Conservation (phyloP, 2,113 vertebrate species). For the Epinephelus moara region DNA sequence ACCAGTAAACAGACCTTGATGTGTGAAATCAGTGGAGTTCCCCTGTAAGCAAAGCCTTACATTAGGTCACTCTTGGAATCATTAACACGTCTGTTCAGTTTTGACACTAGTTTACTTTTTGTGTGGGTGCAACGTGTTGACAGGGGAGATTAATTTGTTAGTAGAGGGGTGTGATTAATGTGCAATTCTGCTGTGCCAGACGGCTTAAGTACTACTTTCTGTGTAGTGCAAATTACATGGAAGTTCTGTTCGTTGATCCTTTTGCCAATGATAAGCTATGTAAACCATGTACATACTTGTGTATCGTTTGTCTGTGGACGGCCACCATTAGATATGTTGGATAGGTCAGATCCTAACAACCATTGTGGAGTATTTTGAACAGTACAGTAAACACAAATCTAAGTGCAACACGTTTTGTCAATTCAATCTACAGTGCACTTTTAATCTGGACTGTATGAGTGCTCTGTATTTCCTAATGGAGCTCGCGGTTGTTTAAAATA, state of each 20-base stretch:
- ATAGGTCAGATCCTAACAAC: not conserved
- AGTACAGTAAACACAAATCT: not conserved
- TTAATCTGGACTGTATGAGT: not conserved
- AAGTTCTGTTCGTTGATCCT: constrained; percentile 1
- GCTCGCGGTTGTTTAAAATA: not conserved
- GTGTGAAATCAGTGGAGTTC: not conserved
- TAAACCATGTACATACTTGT: not conserved
- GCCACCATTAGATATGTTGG: not conserved
- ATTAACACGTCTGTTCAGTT: not conserved
- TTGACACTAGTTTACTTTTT: not conserved
- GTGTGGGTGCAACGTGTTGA: constrained; percentile 3
- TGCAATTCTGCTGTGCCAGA: constrained; percentile 44
- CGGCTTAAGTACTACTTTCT: constrained; percentile 1
- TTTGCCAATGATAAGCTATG: not conserved
- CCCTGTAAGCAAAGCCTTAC: not conserved
- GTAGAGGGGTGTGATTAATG: constrained; percentile 41
- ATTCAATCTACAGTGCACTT: not conserved
- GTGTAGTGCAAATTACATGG: constrained; percentile 26
- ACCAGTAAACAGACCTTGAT: constrained; percentile 1
- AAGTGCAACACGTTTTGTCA: not conserved
- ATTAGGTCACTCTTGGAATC: not conserved
- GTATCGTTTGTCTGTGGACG: not conserved
- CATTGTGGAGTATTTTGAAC: not conserved
- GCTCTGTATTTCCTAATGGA: not conserved
- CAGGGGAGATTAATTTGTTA: constrained; percentile 21